phyloP scores from a whole-genome alignment of 2,888 invertebrate genomes.

The Parasteatoda lunata region DNA sequence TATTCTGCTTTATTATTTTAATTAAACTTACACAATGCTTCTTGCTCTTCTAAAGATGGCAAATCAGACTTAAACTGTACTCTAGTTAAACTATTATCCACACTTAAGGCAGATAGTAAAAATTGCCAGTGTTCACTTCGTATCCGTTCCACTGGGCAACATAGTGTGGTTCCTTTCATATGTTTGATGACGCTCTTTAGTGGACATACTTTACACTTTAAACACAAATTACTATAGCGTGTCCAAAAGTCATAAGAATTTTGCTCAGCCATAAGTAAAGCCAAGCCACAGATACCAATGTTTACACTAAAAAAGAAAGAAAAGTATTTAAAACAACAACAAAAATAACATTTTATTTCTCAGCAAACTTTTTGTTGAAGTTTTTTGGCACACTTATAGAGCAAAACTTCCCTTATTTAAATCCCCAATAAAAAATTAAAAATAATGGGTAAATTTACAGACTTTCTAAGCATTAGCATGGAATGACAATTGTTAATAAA shows the following conservation, averaged over 20 bases:
- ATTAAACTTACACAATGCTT: constrained; percentile 15
- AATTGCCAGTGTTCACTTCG: constrained; percentile 39
- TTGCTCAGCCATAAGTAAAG: constrained; percentile 14
- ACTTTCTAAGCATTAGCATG: too few relatives aligned
- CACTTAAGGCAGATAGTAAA: constrained; percentile 22
- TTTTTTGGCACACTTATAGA: too few relatives aligned
- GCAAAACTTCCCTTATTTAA: too few relatives aligned
- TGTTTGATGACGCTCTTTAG: constrained; percentile 16
- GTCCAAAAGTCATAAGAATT: constrained; percentile 30
- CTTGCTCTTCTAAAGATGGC: background rate
- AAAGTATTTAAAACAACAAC: too few relatives aligned
- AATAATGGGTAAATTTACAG: too few relatives aligned
- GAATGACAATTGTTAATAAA: too few relatives aligned
- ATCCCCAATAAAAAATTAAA: too few relatives aligned
- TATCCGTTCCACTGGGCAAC: constrained; percentile 30
- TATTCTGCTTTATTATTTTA: background rate
- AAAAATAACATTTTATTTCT: background rate
- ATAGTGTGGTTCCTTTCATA: constrained; percentile 25
- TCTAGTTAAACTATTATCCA: constrained; percentile 29
- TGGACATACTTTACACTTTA: constrained; percentile 28
- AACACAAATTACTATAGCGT: constrained; percentile 47
- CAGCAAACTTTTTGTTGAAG: background rate
- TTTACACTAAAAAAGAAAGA: background rate
- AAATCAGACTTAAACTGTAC: constrained; percentile 29
- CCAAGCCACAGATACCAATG: background rate